Percentiles rank a stretch among this genome's conserved stretches.
Evolutionary conservation across 92 coral and sea anemone species (phyloP).

Genomic region (Montipora capitata): DNA sequence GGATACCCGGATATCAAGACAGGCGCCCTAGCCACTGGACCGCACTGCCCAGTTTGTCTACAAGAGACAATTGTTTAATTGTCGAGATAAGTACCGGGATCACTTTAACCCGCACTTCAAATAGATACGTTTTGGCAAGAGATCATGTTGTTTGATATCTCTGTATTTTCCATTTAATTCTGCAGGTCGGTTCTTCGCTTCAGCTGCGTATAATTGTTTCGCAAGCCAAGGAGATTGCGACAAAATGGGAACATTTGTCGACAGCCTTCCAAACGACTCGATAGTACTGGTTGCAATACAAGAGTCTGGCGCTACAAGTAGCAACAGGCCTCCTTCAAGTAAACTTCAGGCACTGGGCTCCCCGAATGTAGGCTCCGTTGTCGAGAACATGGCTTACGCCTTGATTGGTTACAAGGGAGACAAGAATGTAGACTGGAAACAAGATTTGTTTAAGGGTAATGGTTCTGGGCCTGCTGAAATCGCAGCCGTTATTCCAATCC

Average conservation of each 20-base stretch:
- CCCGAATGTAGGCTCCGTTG: conserved; percentile 15
- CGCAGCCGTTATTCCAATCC: conserved; percentile 15
- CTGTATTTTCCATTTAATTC: too few relatives aligned
- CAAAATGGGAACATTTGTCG: conserved; percentile 5
- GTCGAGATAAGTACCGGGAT: too few relatives aligned
- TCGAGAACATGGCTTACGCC: conserved; percentile 7
- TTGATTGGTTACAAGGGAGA: conserved; percentile 50
- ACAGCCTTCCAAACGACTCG: conserved; percentile 48
- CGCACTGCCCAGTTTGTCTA: too few relatives aligned
- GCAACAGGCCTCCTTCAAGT: conserved; percentile 21
- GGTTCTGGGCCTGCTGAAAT: conserved; percentile 26
- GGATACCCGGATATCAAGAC: too few relatives aligned
- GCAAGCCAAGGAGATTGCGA: conserved; percentile 30
- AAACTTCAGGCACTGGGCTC: conserved; percentile 48
- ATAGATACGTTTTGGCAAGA: too few relatives aligned
- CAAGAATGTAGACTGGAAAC: neutral
- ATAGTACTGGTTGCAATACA: conserved; percentile 71
- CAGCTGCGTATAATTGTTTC: conserved; percentile 55
- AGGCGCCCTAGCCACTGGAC: too few relatives aligned
- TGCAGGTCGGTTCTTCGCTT: conserved; percentile 55
- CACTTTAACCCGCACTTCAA: too few relatives aligned
- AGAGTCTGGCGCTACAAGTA: conserved; percentile 26
- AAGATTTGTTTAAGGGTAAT: neutral
- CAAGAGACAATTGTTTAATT: too few relatives aligned
- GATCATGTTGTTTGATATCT: too few relatives aligned